A percentile compares a stretch with the other conserved stretches of the same genome.
phyloP scores from a whole-genome alignment of 35 echinoderm and acorn worm species.

The Apostichopus parvimensis region DNA sequence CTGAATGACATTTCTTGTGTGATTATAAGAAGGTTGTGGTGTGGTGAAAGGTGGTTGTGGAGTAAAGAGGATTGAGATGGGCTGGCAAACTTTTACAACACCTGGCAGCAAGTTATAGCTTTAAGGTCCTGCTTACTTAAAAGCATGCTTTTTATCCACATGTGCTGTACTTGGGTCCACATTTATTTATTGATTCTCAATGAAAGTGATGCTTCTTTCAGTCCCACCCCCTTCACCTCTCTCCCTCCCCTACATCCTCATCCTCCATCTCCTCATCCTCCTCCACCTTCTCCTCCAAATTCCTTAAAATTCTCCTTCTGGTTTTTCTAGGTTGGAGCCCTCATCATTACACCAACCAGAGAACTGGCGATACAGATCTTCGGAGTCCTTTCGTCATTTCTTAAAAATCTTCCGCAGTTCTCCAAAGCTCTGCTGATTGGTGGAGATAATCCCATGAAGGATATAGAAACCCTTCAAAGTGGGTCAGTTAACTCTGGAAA shows the following conservation, averaged over 20 bases:
- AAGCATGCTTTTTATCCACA: too few relatives aligned
- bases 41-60: too few relatives aligned
- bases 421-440: constrained; percentile 80
- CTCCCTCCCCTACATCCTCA: background rate
- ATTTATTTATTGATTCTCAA: too few relatives aligned
- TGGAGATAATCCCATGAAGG: constrained; percentile 71
- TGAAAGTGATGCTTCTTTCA: too few relatives aligned
- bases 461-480: constrained; percentile 74
- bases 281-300: background rate
- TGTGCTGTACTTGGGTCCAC: too few relatives aligned
- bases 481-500: constrained; percentile 61
- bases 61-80: too few relatives aligned
- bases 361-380: constrained; percentile 89
- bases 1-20: too few relatives aligned
- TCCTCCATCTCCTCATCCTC: background rate
- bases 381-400: constrained; percentile 80
- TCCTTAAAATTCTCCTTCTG: background rate
- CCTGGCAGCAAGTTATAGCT: too few relatives aligned
- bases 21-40: too few relatives aligned
- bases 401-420: constrained; percentile 63
- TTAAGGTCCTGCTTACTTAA: too few relatives aligned
- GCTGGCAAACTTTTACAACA: too few relatives aligned
- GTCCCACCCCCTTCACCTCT: too few relatives aligned
- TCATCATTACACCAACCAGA: constrained; percentile 90
- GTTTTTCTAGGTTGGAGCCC: constrained; percentile 78